These are phyloP conservation scores for Grus americana DNA, from an alignment of 2,113 vertebrate species.

Conservation along the genomic window DNA sequence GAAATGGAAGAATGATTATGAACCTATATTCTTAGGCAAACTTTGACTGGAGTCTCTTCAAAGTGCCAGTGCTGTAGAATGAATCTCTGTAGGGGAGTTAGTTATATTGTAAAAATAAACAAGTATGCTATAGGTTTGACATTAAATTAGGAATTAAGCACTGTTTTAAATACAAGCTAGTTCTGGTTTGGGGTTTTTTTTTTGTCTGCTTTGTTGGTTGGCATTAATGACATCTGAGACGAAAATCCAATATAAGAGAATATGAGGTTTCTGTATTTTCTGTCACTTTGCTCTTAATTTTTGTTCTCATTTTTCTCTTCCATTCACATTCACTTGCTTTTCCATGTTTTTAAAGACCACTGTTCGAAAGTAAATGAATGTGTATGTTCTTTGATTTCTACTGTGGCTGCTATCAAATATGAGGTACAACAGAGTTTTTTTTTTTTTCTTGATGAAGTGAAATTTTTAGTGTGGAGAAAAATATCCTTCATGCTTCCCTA, in stretches of 20 bases:
- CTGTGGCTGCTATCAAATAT: not conserved
- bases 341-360: not conserved
- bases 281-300: not conserved
- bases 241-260: not conserved
- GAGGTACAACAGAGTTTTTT: not conserved
- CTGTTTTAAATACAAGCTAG: not conserved
- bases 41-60: not conserved
- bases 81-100: not conserved
- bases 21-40: not conserved
- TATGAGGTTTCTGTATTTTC: not conserved
- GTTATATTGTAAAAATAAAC: not conserved
- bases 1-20: not conserved
- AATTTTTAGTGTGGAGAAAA: not conserved
- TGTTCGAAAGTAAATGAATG: not conserved
- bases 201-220: not conserved
- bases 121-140: rapidly evolving
- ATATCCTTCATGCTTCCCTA: not conserved
- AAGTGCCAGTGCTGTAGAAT: not conserved
- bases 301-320: not conserved
- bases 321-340: not conserved
- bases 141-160: not conserved
- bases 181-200: not conserved
- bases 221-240: not conserved
- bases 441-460: not conserved
- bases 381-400: not conserved